These are phyloP conservation scores for Tetramorium simillimum DNA, from an alignment of 1,140 invertebrate genomes.

Conservation along the genomic window DNA sequence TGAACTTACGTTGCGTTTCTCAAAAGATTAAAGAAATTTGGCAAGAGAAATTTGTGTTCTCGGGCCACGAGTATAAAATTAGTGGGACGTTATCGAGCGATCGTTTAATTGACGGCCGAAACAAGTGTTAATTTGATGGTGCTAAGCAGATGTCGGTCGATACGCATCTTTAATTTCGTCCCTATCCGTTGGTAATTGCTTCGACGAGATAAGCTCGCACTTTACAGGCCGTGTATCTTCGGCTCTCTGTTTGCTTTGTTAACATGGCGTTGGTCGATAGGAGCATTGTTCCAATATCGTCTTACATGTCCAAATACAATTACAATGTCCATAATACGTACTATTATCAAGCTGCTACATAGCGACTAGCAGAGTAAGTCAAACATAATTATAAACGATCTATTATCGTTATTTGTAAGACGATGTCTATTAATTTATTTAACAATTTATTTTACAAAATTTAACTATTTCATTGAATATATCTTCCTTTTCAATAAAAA, in stretches of 20 bases:
- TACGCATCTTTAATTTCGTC: constrained; percentile 82
- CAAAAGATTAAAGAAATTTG: neutral
- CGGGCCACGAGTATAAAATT: constrained; percentile 43
- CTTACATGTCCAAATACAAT: constrained; percentile 9
- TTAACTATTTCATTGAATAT: neutral
- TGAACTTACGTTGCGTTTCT: neutral
- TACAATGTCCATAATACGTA: too few relatives aligned
- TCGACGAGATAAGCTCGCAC: constrained; percentile 75
- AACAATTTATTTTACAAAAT: neutral
- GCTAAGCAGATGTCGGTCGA: constrained; percentile 78
- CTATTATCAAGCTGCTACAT: constrained; percentile 3
- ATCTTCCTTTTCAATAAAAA: constrained; percentile 55
- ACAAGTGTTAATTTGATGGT: constrained; percentile 82
- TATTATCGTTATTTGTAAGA: neutral
- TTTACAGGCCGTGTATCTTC: constrained; percentile 52
- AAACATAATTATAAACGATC: neutral
- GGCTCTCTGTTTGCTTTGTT: constrained; percentile 68
- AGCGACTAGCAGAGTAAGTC: neutral
- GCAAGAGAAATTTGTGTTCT: constrained; percentile 12
- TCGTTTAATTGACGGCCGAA: constrained; percentile 80
- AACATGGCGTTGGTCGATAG: constrained; percentile 41
- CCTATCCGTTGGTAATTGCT: constrained; percentile 77
- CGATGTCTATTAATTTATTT: neutral
- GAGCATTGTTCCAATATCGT: constrained; percentile 56
- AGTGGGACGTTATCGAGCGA: constrained; percentile 74